A percentile compares a stretch with the other conserved stretches of the same genome.
Evolutionary conservation across 1,140 invertebrate species (phyloP).

Genomic region (Zophobas atratus): DNA sequence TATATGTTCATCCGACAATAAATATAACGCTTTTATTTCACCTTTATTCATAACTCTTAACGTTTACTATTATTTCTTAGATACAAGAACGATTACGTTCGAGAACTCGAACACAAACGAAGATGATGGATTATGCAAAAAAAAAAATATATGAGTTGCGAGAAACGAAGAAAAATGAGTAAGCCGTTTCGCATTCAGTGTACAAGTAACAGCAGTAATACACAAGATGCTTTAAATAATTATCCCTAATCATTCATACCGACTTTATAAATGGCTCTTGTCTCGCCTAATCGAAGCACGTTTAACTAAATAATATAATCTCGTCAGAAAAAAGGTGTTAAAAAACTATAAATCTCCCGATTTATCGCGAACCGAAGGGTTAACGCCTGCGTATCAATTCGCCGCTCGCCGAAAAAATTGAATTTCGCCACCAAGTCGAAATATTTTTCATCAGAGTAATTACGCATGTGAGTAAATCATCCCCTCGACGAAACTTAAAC

Average conservation of each 20-base stretch:
- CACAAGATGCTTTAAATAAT: conserved; percentile 32
- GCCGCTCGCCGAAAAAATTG: conserved; percentile 23
- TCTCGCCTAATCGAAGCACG: conserved; percentile 3
- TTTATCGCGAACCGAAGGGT: conserved; percentile 25
- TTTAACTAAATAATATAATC: conserved; percentile 28
- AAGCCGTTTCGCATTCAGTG: conserved; percentile 31
- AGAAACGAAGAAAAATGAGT: conserved; percentile 47
- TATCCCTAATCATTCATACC: conserved; percentile 32
- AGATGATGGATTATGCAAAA: conserved; percentile 36
- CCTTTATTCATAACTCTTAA: conserved; percentile 42
- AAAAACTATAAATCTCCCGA: conserved; percentile 38
- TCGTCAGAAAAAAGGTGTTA: conserved; percentile 10
- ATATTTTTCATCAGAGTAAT: conserved; percentile 44
- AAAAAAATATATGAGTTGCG: conserved; percentile 36
- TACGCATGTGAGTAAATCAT: conserved; percentile 46
- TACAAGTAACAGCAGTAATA: conserved; percentile 33
- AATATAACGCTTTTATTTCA: conserved; percentile 41
- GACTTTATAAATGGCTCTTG: conserved; percentile 14
- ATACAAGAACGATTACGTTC: conserved; percentile 45
- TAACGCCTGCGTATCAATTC: conserved; percentile 29
- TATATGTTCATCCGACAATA: conserved; percentile 51
- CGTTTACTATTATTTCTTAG: conserved; percentile 37
- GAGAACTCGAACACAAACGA: conserved; percentile 23
- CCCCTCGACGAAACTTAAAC: conserved; percentile 38
- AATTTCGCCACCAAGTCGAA: conserved; percentile 12